Conservation (phyloP, 2,113 vertebrate genomes). For the Nesoenas mayeri region DNA sequence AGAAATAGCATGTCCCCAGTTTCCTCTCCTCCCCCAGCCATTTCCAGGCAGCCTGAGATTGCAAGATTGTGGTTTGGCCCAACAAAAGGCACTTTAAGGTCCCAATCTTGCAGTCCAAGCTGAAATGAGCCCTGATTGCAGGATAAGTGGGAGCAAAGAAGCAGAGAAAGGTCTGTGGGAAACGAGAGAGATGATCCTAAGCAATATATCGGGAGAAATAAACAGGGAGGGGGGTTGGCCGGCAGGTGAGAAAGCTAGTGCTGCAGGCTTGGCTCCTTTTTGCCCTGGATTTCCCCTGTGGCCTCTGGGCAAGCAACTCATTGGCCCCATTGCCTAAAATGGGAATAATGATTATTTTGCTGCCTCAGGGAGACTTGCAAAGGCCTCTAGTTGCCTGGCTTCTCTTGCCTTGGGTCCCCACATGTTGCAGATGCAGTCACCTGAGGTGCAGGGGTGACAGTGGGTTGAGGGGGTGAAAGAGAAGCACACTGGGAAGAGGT, state of each 20-base stretch:
- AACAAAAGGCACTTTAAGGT: not conserved
- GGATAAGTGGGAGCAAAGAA: not conserved
- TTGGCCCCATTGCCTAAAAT: not conserved
- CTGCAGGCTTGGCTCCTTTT: not conserved
- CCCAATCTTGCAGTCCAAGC: not conserved
- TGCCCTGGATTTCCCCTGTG: not conserved
- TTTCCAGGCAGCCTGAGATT: not conserved
- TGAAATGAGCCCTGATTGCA: not conserved
- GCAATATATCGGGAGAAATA: not conserved
- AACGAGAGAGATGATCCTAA: not conserved
- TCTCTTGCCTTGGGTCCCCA: accelerated
- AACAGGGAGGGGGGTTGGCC: not conserved
- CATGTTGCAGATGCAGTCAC: not conserved
- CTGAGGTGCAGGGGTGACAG: not conserved
- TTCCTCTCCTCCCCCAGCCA: not conserved
- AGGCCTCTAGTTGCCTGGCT: not conserved
- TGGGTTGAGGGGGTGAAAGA: not conserved
- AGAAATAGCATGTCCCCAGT: not conserved
- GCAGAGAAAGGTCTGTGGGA: not conserved
- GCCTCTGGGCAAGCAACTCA: accelerated
- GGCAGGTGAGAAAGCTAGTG: not conserved
- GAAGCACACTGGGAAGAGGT: not conserved
- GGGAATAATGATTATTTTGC: not conserved
- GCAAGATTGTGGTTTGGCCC: not conserved
- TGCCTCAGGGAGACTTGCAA: not conserved